These are phyloP conservation scores for Hoplias malabaricus DNA, from an alignment of 2,113 vertebrate genomes.

Conservation along the genomic window DNA sequence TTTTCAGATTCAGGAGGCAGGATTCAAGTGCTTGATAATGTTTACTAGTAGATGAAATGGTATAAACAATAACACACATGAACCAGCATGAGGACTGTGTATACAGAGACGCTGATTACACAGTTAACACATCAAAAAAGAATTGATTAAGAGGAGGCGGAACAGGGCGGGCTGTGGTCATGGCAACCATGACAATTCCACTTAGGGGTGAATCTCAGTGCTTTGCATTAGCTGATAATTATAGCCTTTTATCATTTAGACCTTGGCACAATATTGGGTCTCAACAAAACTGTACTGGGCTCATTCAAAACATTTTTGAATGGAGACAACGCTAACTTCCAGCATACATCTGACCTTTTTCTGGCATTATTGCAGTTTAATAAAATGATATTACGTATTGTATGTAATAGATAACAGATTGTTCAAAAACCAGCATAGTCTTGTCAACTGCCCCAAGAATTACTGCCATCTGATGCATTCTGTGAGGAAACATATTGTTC, in stretches of 20 bases:
- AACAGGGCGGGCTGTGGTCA: not conserved
- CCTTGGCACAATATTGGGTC: not conserved
- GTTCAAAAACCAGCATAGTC: too few species aligned
- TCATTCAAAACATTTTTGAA: too few species aligned
- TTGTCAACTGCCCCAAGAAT: too few species aligned
- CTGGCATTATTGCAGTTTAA: too few species aligned
- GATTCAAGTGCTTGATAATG: not conserved
- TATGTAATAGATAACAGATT: too few species aligned
- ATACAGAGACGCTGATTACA: not conserved
- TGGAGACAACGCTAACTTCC: too few species aligned
- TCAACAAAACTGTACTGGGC: not conserved
- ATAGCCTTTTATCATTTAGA: not conserved
- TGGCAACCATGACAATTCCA: not conserved
- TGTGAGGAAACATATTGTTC: too few species aligned
- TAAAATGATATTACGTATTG: too few species aligned
- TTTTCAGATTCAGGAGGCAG: too few species aligned
- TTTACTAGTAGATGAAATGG: not conserved
- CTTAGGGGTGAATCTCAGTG: not conserved
- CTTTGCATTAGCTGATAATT: not conserved
- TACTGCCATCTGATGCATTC: too few species aligned
- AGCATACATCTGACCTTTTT: too few species aligned
- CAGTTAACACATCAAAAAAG: not conserved
- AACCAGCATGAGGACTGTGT: not conserved
- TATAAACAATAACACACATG: not conserved
- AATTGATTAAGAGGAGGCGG: not conserved